Evolutionary conservation across 1,140 invertebrate species (phyloP), one percentile per base, ranked within the genome.

Genomic region (Vollenhovia emeryi): DNA sequence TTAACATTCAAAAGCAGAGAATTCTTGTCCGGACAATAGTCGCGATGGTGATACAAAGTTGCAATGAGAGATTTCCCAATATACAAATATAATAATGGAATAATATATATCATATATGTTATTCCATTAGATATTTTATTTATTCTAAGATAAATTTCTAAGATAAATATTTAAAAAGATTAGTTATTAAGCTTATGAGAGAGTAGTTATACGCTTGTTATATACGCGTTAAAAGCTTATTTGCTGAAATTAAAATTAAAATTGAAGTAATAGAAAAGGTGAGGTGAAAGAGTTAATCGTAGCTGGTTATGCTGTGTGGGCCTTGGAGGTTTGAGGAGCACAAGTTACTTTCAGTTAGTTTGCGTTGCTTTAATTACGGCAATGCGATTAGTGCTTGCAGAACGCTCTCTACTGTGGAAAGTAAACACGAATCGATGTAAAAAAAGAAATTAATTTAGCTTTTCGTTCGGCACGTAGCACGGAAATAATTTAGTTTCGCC

Each of bases 301-400:
- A 78, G 18, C 27, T 60, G 24, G 48, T 27, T 18, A 18, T 71
- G 36, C 40, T 57, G 40, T 74, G 36, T 18, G 21, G 15, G 59
- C 30, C 71, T 74, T n/a, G 52, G 21, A 79, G 15, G 45, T 33
- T 69, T 79, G 11, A 45, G 7, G 18, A 78, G 60, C 43, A 66
- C 11, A 33, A 21, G 24, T 43, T 30, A 50, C 9, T 62, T 30
- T 52, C 48, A 48, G 21, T 13, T 48, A 50, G 1, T 33, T 33
- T 36, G 36, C n/a, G 24, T 79, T 66, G 52, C 18, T 78, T 68
- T 66, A 66, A 36, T 66, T 79, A 27, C 5, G 13, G 27, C 8
- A 78, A 24, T 50, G 21, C 30, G 60, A 79, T n/a, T 79, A 50
- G 21, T 52, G 62, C 62, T 79, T 79, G n/a, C 30, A 27, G 24